Evolutionary conservation across 2,113 vertebrate genomes (phyloP).

Genomic region (Porphyrio hochstetteri): DNA sequence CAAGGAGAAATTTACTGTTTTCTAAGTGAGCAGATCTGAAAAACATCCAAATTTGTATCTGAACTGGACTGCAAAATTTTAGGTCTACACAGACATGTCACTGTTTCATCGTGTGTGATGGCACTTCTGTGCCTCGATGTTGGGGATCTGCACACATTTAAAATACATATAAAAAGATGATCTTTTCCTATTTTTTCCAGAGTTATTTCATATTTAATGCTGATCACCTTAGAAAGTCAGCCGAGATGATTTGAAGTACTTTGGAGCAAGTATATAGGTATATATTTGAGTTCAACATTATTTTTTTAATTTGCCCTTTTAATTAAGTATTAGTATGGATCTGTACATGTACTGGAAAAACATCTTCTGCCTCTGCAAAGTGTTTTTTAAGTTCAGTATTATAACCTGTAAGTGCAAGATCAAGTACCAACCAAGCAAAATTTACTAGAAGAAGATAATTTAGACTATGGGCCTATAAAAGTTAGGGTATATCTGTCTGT

Average conservation of each 20-base stretch:
- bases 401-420: background rate
- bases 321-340: background rate
- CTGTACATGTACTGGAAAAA: background rate
- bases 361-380: background rate
- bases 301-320: background rate
- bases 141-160: fast-evolving
- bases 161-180: background rate
- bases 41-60: background rate
- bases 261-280: background rate
- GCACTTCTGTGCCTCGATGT: background rate
- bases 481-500: background rate
- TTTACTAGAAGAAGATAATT: background rate
- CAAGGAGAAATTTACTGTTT: background rate
- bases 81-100: background rate
- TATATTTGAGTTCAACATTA: background rate
- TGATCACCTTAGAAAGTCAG: background rate
- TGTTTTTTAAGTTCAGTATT: background rate
- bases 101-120: background rate
- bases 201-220: background rate
- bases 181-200: background rate
- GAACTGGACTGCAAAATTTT: background rate
- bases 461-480: background rate
- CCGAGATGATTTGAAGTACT: background rate
- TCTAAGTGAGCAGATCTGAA: background rate
- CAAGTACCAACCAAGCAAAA: background rate